Evolutionary conservation across 2,888 invertebrate genomes (phyloP).

Genomic region (Thelaira solivaga): DNA sequence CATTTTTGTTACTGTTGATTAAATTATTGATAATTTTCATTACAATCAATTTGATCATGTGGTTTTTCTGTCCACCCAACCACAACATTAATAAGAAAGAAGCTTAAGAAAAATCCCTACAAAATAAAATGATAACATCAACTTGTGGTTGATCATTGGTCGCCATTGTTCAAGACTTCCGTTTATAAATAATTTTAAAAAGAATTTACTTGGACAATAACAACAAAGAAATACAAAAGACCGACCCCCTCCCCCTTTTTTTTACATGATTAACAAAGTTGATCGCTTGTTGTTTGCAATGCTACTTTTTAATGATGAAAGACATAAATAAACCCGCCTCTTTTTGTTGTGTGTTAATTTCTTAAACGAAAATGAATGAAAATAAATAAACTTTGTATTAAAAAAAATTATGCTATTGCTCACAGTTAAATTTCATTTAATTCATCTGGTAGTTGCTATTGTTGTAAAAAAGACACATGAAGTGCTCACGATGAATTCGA

Average conservation of each 20-base stretch:
- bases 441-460: not conserved
- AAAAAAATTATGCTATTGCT: not conserved
- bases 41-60: not conserved
- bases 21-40: not conserved
- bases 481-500: slow-evolving; percentile 23
- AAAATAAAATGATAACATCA: slow-evolving; percentile 18
- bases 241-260: slow-evolving; percentile 46
- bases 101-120: not conserved
- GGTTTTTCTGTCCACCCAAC: slow-evolving; percentile 14
- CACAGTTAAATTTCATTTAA: not conserved
- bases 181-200: slow-evolving; percentile 25
- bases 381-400: not conserved
- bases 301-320: slow-evolving; percentile 21
- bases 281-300: slow-evolving; percentile 35
- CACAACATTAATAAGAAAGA: no score
- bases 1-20: not conserved
- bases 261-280: slow-evolving; percentile 31
- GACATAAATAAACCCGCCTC: slow-evolving; percentile 53
- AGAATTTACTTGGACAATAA: not conserved
- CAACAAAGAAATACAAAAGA: slow-evolving; percentile 9
- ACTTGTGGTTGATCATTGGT: slow-evolving; percentile 17
- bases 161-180: slow-evolving; percentile 61
- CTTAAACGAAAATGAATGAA: slow-evolving; percentile 40
- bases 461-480: not conserved
- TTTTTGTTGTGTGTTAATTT: slow-evolving; percentile 10